Evolutionary conservation across 2,113 vertebrate species (phyloP).

Genomic region (Macrotis lagotis): DNA sequence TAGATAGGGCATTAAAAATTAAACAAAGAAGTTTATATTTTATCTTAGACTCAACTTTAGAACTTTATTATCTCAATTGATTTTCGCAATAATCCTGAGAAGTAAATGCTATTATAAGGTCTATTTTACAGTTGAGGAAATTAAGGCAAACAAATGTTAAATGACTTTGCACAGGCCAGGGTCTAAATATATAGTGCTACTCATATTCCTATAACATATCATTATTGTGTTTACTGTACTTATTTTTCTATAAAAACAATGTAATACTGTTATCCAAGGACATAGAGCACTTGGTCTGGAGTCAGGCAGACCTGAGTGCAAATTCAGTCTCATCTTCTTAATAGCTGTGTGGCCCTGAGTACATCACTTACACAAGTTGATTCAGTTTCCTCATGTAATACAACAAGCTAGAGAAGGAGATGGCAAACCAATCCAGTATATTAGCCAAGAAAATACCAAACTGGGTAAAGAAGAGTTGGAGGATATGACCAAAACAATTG

Average conservation of each 20-base stretch:
- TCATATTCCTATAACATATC: not conserved
- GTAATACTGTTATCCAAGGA: not conserved
- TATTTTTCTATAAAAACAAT: not conserved
- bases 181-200: not conserved
- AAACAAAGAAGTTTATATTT: not conserved
- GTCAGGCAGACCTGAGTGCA: not conserved
- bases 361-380: not conserved
- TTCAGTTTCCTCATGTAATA: not conserved
- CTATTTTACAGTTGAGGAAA: not conserved
- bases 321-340: not conserved
- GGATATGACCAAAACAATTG: not conserved
- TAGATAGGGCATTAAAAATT: not conserved
- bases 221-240: not conserved
- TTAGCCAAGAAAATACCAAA: not conserved
- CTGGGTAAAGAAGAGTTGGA: not conserved
- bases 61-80: not conserved
- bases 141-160: not conserved
- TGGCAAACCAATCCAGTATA: not conserved
- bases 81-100: not conserved
- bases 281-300: not conserved
- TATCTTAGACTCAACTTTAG: not conserved
- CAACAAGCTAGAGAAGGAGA: not conserved
- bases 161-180: not conserved
- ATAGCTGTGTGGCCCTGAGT: not conserved
- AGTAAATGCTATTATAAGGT: not conserved